Conservation (phyloP, 2,113 vertebrate species). For the Cebus imitator region DNA sequence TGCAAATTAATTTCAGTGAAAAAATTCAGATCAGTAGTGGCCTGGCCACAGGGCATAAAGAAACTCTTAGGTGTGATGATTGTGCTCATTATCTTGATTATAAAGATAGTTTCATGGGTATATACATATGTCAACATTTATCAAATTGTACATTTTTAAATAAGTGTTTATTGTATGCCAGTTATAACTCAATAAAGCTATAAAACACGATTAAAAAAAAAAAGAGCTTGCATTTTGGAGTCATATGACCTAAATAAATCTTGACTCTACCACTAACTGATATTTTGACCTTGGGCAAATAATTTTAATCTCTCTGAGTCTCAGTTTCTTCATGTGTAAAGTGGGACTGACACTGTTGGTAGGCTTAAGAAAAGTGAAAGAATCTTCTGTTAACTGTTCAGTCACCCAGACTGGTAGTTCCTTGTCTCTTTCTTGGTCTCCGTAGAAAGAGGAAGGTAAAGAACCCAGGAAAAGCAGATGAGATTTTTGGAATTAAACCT, state of each 20-base stretch:
- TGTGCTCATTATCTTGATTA: background rate
- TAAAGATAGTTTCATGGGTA: background rate
- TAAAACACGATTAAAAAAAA: background rate
- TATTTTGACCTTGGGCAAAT: background rate
- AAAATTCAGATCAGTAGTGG: background rate
- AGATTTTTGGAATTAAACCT: background rate
- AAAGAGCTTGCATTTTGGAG: background rate
- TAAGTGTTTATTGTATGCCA: background rate
- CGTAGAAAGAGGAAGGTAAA: background rate
- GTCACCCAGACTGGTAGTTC: background rate
- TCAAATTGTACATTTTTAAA: background rate
- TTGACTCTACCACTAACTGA: background rate
- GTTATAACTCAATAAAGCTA: background rate
- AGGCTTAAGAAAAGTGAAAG: background rate
- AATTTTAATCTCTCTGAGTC: background rate
- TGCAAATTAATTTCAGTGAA: background rate
- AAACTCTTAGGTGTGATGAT: background rate
- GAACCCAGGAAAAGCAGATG: background rate
- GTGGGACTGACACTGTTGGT: background rate
- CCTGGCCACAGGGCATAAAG: background rate
- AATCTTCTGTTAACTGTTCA: background rate
- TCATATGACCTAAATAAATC: background rate
- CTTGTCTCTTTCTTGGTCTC: background rate
- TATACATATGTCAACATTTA: background rate
- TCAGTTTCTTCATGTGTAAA: background rate